Evolutionary conservation across 2,113 vertebrate species (phyloP).

Genomic region (Ursus arctos): DNA sequence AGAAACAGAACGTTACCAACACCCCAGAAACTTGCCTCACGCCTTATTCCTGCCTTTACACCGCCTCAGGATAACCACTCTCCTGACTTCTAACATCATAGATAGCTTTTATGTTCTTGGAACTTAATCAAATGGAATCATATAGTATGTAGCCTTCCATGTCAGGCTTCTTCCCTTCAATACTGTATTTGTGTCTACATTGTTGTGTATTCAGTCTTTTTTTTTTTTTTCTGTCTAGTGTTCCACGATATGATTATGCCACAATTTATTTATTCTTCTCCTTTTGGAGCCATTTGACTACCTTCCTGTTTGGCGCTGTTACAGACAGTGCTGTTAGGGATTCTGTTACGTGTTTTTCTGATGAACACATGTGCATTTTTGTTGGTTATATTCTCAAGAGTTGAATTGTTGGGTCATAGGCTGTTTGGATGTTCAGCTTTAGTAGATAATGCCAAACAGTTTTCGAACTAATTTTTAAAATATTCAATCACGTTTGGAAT

Average conservation of each 20-base stretch:
- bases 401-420: neutral
- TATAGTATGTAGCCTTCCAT: rapidly evolving
- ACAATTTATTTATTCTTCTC: neutral
- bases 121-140: neutral
- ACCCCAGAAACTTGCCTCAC: neutral
- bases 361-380: neutral
- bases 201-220: neutral
- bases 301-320: neutral
- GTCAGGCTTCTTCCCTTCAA: neutral
- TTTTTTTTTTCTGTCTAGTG: neutral
- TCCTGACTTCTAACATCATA: neutral
- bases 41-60: neutral
- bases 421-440: neutral
- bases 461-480: neutral
- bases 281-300: neutral
- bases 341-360: neutral
- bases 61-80: neutral
- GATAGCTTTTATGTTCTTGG: neutral
- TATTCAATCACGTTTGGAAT: neutral
- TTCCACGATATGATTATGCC: neutral
- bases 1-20: neutral
- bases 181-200: neutral
- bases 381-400: neutral
- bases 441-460: neutral
- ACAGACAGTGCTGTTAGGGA: neutral